These are phyloP conservation scores for Hemitrygon akajei DNA, from an alignment of 2,797 vertebrate genomes.

Conservation along the genomic window DNA sequence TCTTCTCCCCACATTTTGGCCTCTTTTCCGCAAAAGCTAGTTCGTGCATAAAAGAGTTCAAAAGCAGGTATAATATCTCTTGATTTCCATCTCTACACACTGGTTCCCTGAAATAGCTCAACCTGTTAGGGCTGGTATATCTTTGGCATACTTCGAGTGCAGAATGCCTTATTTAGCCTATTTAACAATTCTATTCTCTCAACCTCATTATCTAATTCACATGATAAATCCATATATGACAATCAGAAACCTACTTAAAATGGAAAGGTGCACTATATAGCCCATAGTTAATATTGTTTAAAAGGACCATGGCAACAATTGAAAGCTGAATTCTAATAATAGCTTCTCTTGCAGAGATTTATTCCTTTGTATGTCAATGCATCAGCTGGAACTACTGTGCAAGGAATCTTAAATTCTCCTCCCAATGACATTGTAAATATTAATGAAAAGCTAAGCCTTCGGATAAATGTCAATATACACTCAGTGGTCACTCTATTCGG, in stretches of 20 bases:
- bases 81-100: too few species aligned
- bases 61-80: too few species aligned
- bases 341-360: conserved; percentile 49
- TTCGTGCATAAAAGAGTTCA: too few species aligned
- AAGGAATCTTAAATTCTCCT: conserved; percentile 58
- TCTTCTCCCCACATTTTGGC: too few species aligned
- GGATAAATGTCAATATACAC: conserved; percentile 63
- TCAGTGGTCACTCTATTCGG: too few species aligned
- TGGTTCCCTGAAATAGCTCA: too few species aligned
- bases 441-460: conserved; percentile 54
- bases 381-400: conserved; percentile 61
- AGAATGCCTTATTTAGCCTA: too few species aligned
- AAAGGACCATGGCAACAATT: not conserved
- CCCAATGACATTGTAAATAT: conserved; percentile 54
- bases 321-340: not conserved
- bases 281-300: too few species aligned
- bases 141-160: too few species aligned
- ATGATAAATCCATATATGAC: not conserved
- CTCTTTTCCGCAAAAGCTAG: too few species aligned
- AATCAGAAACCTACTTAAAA: not conserved
- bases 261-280: not conserved
- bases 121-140: too few species aligned
- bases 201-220: not conserved
- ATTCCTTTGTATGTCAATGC: conserved; percentile 63
- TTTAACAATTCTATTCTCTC: too few species aligned